Evolutionary conservation across 2,888 invertebrate species (phyloP).

Genomic region (Drosophila algonquin): DNA sequence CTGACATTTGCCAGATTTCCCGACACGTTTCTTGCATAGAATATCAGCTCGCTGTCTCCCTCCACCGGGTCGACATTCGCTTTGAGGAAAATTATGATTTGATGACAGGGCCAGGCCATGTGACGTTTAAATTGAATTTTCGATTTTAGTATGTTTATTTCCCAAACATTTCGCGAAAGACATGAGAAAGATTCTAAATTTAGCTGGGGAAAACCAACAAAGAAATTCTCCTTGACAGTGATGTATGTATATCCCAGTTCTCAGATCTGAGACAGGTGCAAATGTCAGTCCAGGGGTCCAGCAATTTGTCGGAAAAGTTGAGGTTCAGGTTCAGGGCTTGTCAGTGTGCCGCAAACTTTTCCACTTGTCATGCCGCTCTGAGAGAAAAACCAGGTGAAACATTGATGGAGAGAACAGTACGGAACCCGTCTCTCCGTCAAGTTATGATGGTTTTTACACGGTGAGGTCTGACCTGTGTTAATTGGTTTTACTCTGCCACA

Average conservation of each 20-base stretch:
- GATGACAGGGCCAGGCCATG: conserved; percentile 51
- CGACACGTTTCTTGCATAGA: conserved; percentile 73
- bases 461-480: conserved; percentile 1
- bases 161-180: conserved; percentile 24
- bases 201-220: conserved; percentile 19
- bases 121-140: conserved; percentile 67
- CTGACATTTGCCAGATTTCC: conserved; percentile 64
- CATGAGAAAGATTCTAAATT: conserved; percentile 39
- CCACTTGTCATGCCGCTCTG: conserved; percentile 32
- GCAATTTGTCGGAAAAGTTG: conserved; percentile 49
- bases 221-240: conserved; percentile 29
- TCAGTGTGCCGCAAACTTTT: conserved; percentile 37
- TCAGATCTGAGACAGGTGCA: conserved; percentile 51
- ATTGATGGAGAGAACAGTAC: background rate
- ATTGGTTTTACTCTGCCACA: conserved; percentile 20
- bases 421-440: background rate
- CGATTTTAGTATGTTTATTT: conserved; percentile 50
- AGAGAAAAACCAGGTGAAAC: background rate
- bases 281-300: conserved; percentile 57
- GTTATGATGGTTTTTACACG: background rate
- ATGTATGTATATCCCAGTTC: conserved; percentile 21
- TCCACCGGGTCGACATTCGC: background rate
- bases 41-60: conserved; percentile 43
- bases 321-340: conserved; percentile 47
- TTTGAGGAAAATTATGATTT: conserved; percentile 52